Conservation (phyloP, 2,113 vertebrate genomes). For the Ictalurus punctatus region DNA sequence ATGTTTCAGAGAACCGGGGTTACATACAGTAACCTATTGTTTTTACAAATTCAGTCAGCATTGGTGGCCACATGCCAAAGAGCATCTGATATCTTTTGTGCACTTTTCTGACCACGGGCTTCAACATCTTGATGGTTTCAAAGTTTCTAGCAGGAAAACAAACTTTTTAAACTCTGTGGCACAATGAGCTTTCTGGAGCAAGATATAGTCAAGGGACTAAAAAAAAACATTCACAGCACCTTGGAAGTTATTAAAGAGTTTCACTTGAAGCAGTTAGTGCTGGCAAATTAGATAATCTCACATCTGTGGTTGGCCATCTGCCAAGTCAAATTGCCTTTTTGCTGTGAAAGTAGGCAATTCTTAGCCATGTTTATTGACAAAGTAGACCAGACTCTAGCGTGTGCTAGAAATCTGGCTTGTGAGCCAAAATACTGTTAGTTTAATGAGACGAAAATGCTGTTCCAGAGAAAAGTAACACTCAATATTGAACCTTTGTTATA, state of each 20-base stretch:
- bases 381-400: background rate
- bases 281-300: background rate
- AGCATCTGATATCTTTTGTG: background rate
- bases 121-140: background rate
- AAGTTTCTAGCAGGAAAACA: background rate
- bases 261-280: background rate
- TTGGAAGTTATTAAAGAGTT: background rate
- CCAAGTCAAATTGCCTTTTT: background rate
- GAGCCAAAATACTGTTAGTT: background rate
- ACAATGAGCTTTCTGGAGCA: background rate
- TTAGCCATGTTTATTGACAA: background rate
- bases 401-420: background rate
- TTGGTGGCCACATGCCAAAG: no score
- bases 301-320: background rate
- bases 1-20: no score
- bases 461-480: background rate
- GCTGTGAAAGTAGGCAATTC: background rate
- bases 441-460: background rate
- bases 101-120: background rate
- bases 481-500: background rate
- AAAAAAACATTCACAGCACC: background rate
- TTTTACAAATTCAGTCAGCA: no score
- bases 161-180: background rate
- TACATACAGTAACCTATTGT: no score
- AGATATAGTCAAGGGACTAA: background rate